Base-by-base conservation (phyloP, 2,797 vertebrate species). In the Gallirallus australis region DNA sequence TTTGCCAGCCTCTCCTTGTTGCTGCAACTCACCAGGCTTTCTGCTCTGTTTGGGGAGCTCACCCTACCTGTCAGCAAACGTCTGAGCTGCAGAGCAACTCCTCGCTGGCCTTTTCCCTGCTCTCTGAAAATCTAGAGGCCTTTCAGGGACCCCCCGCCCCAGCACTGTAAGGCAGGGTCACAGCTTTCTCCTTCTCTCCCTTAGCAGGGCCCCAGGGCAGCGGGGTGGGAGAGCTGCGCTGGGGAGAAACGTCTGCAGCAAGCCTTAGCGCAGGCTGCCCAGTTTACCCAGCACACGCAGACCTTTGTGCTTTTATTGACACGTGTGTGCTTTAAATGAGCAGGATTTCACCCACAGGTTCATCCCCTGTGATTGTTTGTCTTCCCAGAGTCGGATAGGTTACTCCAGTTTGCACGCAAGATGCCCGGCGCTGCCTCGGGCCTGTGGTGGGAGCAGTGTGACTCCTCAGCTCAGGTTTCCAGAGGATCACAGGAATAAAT, bases 401-500 rank as follows among this genome's bases (percentile, higher is more conserved):
- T 20, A 1, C 23, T 42, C 35, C 1, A 19, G 42, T 33, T 35
- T 30, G 20, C n/a, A 1, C 0, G 1, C 13, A 1, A 11, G 64
- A 30, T 65, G 60, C 69, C 48, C 2, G 0, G 18, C 37, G 45
- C 53, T 72, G 69, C 60, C 40, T 64, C 63, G n/a, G 47, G 9
- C 48, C 60, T 48, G 45, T 0, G 15, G 37, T 83, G 52, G 71
- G 28, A 92, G 40, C 50, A 4, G 25, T 30, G 68, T 15, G 77
- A 39, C 16, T 63, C 23, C 20, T 35, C 80, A 59, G 53, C 13
- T 52, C 16, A 15, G 35, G 33, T 81, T 95, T 81, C 84, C 45
- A 54, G 28, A 53, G 50, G 53, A 78, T 50, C 79, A 39, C 66
- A 82, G 35, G 42, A 73, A 23, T 27, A 82, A 78, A 61, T 48